Evolutionary conservation across 2,888 invertebrate genomes (phyloP).

Genomic region (Melipona bicolor): DNA sequence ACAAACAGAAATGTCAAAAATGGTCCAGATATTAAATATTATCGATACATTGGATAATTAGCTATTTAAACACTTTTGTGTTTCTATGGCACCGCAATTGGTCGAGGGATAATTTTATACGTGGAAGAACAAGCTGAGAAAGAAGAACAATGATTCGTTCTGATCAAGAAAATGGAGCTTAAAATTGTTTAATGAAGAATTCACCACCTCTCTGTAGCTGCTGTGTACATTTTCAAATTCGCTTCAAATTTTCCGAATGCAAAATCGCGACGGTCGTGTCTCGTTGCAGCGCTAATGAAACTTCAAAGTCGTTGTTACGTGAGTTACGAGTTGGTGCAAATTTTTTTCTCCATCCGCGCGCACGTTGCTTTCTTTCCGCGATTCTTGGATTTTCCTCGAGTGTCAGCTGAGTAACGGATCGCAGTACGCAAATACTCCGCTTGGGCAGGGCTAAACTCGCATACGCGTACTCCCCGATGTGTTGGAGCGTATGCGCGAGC

Average conservation of each 20-base stretch:
- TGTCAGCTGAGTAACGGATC: slow-evolving; percentile 72
- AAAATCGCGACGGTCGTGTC: neutral
- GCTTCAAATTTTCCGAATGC: neutral
- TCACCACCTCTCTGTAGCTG: neutral
- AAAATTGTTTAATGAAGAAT: too few species aligned
- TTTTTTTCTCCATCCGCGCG: neutral
- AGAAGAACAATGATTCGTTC: too few species aligned
- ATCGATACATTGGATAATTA: too few species aligned
- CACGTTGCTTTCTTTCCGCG: slow-evolving; percentile 10
- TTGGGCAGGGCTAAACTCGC: slow-evolving; percentile 47
- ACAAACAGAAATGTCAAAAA: too few species aligned
- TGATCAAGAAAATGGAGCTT: too few species aligned
- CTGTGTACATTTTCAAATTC: neutral
- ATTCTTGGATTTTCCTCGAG: slow-evolving; percentile 53
- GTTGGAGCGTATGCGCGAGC: neutral
- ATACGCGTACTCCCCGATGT: slow-evolving; percentile 9
- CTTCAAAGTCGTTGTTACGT: neutral
- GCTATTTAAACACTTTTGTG: too few species aligned
- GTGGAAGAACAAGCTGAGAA: too few species aligned
- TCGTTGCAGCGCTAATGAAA: neutral
- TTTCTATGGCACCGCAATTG: too few species aligned
- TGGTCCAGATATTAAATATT: too few species aligned
- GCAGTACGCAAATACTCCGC: slow-evolving; percentile 64
- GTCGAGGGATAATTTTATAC: too few species aligned
- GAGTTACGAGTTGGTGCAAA: neutral